Evolutionary conservation across 2,113 vertebrate genomes (phyloP), one percentile per base, ranked within the genome.

Genomic region (Ammospiza nelsoni): DNA sequence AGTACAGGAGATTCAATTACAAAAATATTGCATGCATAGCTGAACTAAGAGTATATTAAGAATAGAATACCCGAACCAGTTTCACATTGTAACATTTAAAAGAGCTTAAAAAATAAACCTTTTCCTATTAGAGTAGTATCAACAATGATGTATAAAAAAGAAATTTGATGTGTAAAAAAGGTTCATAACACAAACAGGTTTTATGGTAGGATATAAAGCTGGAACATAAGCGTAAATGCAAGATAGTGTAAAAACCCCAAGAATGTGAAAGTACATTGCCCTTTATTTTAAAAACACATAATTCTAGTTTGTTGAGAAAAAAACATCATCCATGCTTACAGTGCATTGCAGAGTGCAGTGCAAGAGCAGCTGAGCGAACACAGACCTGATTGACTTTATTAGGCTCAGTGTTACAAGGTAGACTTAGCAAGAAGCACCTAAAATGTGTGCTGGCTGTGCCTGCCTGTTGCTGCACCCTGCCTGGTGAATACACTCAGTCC

Each of bases 401-500:
- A 17, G 29, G n/a, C 15, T 83, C 23, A 17, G 20, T 6, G 11
- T 65, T 76, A 29, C 35, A 46, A 48, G 49, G 29, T 2, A 76
- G 54, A 63, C 35, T 19, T 35, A 67, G 27, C 18, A 86, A 10
- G 3, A 4, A 2, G 23, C 20, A 20, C 18, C 16, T 91, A 63
- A 59, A 75, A 35, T 29, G 11, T 0, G 0, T 1, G 0, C 20
- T 69, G 58, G 14, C 41, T 83, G 13, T 15, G 41, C 28, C 63
- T 77, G 5, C 31, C 21, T 54, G 3, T 11, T 41, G 24, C 25
- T 76, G 9, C 54, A 61, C 13, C 19, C 68, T 63, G 33, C 19
- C 68, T 59, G 29, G 51, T 16, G 81, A 84, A 61, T 35, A 19
- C 54, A 7, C 11, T 33, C 51, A 71, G 51, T 46, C 58, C 15